Conservation (phyloP, 2,797 vertebrate species). For the Brotula barbata region DNA sequence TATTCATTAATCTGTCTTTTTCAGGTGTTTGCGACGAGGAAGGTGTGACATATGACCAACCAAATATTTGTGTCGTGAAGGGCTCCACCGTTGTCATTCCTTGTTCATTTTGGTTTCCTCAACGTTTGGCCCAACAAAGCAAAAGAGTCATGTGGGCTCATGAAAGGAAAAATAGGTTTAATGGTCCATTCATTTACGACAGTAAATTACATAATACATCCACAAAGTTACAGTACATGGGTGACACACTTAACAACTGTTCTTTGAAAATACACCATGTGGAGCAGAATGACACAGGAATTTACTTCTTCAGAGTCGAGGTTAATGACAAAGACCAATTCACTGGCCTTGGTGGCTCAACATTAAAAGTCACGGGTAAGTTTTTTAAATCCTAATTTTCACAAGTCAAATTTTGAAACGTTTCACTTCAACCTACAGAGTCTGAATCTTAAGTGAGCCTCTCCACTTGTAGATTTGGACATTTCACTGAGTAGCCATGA, state of each 20-base stretch:
- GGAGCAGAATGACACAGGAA: constrained; percentile 16
- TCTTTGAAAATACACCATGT: constrained; percentile 32
- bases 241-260: constrained; percentile 29
- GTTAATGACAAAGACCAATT: background rate
- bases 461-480: constrained; percentile 28
- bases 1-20: constrained; percentile 23
- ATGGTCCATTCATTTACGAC: constrained; percentile 18
- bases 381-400: constrained; percentile 49
- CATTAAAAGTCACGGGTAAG: constrained; percentile 67
- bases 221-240: constrained; percentile 25
- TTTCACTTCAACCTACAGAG: background rate
- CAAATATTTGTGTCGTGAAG: constrained; percentile 10
- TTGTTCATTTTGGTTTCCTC: constrained; percentile 26
- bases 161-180: accelerated
- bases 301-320: constrained; percentile 19
- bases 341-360: constrained; percentile 35
- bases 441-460: accelerated
- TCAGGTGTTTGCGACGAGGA: constrained; percentile 24
- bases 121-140: accelerated
- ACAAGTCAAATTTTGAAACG: background rate
- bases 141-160: constrained; percentile 24
- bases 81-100: constrained; percentile 31
- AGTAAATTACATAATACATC: background rate
- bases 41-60: constrained; percentile 17
- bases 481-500: background rate